Evolutionary conservation across 2,888 invertebrate genomes (phyloP).

Genomic region (Protophormia terraenovae): DNA sequence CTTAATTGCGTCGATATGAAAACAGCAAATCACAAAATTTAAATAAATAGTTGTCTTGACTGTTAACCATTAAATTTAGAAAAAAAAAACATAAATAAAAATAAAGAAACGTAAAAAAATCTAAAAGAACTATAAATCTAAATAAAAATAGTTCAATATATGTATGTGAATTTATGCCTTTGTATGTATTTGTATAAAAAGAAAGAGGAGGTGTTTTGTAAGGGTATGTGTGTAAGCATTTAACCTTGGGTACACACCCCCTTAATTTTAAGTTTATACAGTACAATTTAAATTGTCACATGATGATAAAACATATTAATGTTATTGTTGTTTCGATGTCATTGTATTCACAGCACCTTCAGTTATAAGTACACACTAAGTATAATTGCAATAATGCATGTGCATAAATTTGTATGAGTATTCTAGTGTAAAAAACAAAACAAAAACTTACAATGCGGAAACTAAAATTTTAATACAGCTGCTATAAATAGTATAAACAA

Average conservation of each 20-base stretch:
- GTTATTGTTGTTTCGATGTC: background rate
- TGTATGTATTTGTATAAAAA: background rate
- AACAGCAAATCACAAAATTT: background rate
- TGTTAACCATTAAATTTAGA: constrained; percentile 4
- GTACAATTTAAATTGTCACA: constrained; percentile 34
- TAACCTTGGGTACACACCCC: constrained; percentile 63
- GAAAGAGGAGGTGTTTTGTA: background rate
- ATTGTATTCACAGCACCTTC: constrained; percentile 51
- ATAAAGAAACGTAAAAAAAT: background rate
- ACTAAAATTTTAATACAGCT: constrained; percentile 2
- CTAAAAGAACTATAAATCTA: background rate
- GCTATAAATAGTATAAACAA: constrained; percentile 16
- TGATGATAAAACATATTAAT: constrained; percentile 11
- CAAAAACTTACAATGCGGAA: constrained; percentile 44
- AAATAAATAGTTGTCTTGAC: constrained; percentile 22
- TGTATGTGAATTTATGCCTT: background rate
- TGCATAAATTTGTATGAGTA: background rate
- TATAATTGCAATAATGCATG: background rate
- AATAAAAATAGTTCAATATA: background rate
- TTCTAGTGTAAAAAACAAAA: background rate
- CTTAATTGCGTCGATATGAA: constrained; percentile 7
- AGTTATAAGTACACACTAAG: constrained; percentile 15
- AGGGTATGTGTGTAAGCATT: background rate
- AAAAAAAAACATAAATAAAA: background rate
- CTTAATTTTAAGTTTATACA: constrained; percentile 1